Conservation (phyloP, 2,113 vertebrate genomes). For the Takifugu bimaculatus region DNA sequence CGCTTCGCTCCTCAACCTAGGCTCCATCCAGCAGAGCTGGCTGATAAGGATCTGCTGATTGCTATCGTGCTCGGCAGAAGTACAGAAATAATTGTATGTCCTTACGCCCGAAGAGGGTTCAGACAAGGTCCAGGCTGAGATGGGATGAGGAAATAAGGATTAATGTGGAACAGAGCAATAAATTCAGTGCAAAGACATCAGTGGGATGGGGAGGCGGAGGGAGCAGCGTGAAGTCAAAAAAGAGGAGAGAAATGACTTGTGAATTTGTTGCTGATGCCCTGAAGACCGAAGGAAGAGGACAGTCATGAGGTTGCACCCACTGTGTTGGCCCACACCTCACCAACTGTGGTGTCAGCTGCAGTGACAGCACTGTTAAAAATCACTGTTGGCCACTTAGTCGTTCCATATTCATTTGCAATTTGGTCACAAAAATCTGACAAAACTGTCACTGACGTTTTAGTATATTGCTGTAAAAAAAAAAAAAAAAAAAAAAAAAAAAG, state of each 20-base stretch:
- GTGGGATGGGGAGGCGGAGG: not conserved
- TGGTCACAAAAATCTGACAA: not conserved
- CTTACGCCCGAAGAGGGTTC: constrained; percentile 27
- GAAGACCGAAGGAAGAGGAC: constrained; percentile 29
- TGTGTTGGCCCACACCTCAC: constrained; percentile 16
- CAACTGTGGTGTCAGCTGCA: constrained; percentile 21
- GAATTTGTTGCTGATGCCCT: constrained; percentile 38
- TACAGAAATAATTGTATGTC: constrained; percentile 39
- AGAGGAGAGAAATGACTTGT: constrained; percentile 19
- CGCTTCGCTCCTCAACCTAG: constrained; percentile 52
- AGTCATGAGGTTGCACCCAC: constrained; percentile 39
- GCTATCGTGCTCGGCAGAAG: constrained; percentile 22
- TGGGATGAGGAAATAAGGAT: constrained; percentile 15
- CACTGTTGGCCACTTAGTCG: constrained; percentile 23
- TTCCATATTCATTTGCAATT: constrained; percentile 19
- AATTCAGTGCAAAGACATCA: constrained; percentile 29
- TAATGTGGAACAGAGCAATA: constrained; percentile 14
- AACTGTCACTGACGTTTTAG: no score
- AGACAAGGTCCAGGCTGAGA: constrained; percentile 13
- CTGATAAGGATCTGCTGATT: constrained; percentile 47
- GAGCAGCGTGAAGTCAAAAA: constrained; percentile 21
- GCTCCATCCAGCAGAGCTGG: constrained; percentile 39
- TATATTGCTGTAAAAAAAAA: no score
- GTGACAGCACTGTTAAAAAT: constrained; percentile 16
- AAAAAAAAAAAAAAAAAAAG: no score